A percentile compares a stretch with the other conserved stretches of the same genome.
Evolutionary conservation across 2,797 vertebrate genomes (phyloP).

Genomic region (Danio albolineatus): DNA sequence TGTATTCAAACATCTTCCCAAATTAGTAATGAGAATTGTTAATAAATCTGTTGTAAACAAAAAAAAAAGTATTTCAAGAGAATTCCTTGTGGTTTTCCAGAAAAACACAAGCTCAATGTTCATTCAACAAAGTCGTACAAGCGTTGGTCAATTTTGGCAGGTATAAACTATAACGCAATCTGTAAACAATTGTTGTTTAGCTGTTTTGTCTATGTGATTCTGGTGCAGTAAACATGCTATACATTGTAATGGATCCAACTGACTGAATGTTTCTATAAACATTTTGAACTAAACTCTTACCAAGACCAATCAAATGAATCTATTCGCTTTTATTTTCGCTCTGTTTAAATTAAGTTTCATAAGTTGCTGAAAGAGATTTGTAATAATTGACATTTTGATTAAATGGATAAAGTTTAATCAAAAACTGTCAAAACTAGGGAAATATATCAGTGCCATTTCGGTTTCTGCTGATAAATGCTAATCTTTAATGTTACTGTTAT

Average conservation of each 20-base stretch:
- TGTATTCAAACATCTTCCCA: too few species aligned
- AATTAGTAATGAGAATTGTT: too few species aligned
- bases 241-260: slow-evolving; percentile 14
- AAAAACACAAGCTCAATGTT: too few species aligned
- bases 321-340: not conserved
- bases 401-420: not conserved
- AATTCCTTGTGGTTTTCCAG: too few species aligned
- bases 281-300: not conserved
- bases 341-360: too few species aligned
- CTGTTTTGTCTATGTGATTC: not conserved
- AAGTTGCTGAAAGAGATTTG: not conserved
- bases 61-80: too few species aligned
- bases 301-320: not conserved
- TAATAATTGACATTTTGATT: not conserved
- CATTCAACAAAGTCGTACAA: too few species aligned
- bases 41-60: too few species aligned
- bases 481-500: too few species aligned
- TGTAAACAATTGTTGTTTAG: slow-evolving; percentile 36
- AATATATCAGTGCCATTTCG: too few species aligned
- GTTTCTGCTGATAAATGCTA: too few species aligned
- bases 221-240: not conserved
- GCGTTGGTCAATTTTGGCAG: too few species aligned
- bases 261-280: not conserved
- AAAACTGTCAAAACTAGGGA: not conserved
- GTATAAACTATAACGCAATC: not conserved